These are phyloP conservation scores for Thunnus albacares DNA, from an alignment of 2,797 vertebrate genomes.

Conservation along the genomic window DNA sequence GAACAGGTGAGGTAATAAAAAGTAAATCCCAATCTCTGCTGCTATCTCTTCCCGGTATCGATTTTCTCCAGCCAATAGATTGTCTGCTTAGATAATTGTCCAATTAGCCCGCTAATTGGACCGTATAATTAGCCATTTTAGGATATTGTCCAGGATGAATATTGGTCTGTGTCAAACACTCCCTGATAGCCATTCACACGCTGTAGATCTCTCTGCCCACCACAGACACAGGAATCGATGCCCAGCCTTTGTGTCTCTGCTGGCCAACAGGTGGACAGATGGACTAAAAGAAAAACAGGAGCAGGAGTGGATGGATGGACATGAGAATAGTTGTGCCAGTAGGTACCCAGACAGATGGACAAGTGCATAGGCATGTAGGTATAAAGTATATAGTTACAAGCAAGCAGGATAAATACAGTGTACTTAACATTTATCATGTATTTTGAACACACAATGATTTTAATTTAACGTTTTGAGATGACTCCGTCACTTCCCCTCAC, in stretches of 20 bases:
- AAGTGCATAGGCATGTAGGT: not conserved
- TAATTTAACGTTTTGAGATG: not conserved
- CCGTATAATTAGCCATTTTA: slow-evolving; percentile 88
- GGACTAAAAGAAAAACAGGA: slow-evolving; percentile 19
- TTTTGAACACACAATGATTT: not conserved
- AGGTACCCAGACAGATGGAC: not conserved
- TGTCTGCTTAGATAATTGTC: slow-evolving; percentile 86
- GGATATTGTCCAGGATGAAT: slow-evolving; percentile 85
- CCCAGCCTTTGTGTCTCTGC: slow-evolving; percentile 33
- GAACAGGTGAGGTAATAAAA: slow-evolving; percentile 56
- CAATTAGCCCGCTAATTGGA: slow-evolving; percentile 87
- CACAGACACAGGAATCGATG: slow-evolving; percentile 76
- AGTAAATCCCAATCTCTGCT: slow-evolving; percentile 67
- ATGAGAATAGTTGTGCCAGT: not conserved
- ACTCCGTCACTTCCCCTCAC: not conserved
- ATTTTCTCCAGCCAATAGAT: slow-evolving; percentile 81
- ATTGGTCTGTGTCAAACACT: slow-evolving; percentile 78
- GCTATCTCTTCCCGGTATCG: slow-evolving; percentile 72
- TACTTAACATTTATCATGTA: not conserved
- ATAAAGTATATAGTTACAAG: not conserved
- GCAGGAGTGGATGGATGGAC: slow-evolving; percentile 4
- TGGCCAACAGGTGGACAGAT: slow-evolving; percentile 45
- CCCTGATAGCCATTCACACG: slow-evolving; percentile 63
- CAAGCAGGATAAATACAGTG: not conserved
- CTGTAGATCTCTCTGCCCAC: slow-evolving; percentile 67